Base-by-base conservation (phyloP, 2,888 invertebrate species). In the Trichogramma evanescens region DNA sequence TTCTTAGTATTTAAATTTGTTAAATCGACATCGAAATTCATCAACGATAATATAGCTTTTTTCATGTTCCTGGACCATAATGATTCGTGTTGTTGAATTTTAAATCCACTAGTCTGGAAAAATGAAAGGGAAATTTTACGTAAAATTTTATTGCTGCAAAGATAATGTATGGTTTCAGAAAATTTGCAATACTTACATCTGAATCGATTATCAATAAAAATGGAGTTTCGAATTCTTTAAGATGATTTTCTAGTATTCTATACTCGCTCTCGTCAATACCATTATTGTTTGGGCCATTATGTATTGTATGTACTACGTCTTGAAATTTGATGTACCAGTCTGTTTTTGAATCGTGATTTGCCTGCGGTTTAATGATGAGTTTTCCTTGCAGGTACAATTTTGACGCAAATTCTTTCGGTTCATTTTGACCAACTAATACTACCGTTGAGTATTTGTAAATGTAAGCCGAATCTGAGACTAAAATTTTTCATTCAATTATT, bases 31-130 rank as follows among this genome's bases (percentile, higher is more conserved):
- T 80, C 77, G 53, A 80, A 48, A 63, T 80, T 79, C 45, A 81
- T 63, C 66, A 78, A 71, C n/a, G 76, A 73, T 1, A 74, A 78
- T 26, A 80, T 71, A 3, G 77, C 77, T 57, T 75, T 72, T 63
- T 80, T 80, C 52, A 80, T 74, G 61, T 81, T 80, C 45, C 68
- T 68, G 2, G 78, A 73, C 74, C 75, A 80, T 9, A 68, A 69
- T 13, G 70, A 66, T 58, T 80, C 79, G 4, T 67, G 59, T 10
- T 69, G 62, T 7, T 68, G 66, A 1, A 75, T 66, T 44, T 71
- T 70, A 1, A 79, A 67, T 6, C 74, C 75, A 26, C 26, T 26
- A 1, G 26, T 26, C 26, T 26, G 26, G 3, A 26, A 26, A 26
- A 26, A 26, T 26, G 26, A 26, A 26, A 26, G 26, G 26, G 26